Conservation (phyloP, 2,797 vertebrate species). For the Nyctalus aviator region DNA sequence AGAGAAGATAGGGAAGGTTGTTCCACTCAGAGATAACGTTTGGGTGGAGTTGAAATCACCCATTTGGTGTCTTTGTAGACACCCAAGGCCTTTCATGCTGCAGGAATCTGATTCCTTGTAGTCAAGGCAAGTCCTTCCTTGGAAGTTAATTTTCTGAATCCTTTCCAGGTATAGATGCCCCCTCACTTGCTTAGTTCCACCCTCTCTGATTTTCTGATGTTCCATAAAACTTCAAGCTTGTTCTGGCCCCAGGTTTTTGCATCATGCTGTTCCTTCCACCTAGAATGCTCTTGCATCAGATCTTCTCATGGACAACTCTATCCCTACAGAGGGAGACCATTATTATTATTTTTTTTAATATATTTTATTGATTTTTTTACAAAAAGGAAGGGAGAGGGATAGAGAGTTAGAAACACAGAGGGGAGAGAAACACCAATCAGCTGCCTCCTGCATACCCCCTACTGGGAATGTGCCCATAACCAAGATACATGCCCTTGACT, state of each 20-base stretch:
- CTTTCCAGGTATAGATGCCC: not conserved
- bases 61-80: not conserved
- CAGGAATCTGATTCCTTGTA: not conserved
- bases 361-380: no score
- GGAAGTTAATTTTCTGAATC: not conserved
- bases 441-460: no score
- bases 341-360: not conserved
- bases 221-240: not conserved
- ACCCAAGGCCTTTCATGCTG: not conserved
- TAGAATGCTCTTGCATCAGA: not conserved
- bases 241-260: not conserved
- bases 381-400: no score
- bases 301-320: not conserved
- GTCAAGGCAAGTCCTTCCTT: not conserved
- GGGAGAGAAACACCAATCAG: no score
- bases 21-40: not conserved
- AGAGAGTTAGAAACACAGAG: no score
- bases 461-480: no score
- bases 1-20: not conserved
- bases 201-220: not conserved
- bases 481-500: no score
- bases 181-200: not conserved
- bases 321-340: not conserved
- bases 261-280: not conserved
- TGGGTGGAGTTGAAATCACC: not conserved